Evolutionary conservation across 2,797 vertebrate genomes (phyloP), one percentile per base, ranked within the genome.

Genomic region (Otolemur crassicaudatus): DNA sequence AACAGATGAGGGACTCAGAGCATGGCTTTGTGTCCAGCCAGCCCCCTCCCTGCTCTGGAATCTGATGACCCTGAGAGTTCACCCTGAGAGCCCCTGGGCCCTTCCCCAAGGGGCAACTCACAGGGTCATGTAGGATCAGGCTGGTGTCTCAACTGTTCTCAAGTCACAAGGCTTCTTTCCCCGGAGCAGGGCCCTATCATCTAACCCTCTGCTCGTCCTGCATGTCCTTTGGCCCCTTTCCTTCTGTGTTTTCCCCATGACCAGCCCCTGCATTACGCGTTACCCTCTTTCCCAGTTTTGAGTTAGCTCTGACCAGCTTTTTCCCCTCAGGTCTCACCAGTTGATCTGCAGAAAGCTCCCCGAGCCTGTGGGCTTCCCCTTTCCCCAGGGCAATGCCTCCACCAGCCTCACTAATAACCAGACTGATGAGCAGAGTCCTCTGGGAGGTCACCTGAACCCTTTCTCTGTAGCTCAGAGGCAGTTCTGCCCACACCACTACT

Each of bases 211-310:
- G 8, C 49, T 65, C 5, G 1, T 14, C 65, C 25, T 1, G 25
- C 60, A 43, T 3, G 29, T 61, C 84, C 79, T 37, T 40, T 25
- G 43, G 65, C 80, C 75, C 19, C 34, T 27, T 49, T 37, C 70
- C 85, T 34, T 58, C 12, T 16, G 53, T 3, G 1, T 67, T 56
- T 75, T 77, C 56, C 72, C 31, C 13, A n/a, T 4, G 56, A 79
- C 80, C 8, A 9, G 82, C 8, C 65, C 40, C 0, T 5, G 1
- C 13, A n/a, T 67, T 14, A 31, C 0, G 0, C 40, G 1, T 3
- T 43, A 40, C 69, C 69, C 22, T 53, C 46, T 58, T 80, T 76
- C 56, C 49, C 80, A 58, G 65, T 23, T 16, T 19, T 13, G 7
- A 13, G 70, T 77, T 27, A 87, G 75, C 10, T 29, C 79, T 19